These are phyloP conservation scores for Gonatopus flavifemur DNA, from an alignment of 1,140 invertebrate genomes.

Conservation along the genomic window DNA sequence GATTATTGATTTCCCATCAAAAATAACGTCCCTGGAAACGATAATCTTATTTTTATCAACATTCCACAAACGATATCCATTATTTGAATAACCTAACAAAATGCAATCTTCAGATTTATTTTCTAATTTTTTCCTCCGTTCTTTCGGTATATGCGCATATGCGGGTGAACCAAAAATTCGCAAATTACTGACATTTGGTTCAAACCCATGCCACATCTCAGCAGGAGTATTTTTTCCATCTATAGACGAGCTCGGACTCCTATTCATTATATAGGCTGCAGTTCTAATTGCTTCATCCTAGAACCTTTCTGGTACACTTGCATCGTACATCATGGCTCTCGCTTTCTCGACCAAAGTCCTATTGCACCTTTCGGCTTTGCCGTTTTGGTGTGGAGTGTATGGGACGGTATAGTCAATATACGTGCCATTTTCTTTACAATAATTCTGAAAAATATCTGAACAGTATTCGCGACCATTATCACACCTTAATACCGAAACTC, in stretches of 20 bases:
- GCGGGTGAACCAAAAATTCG: no score
- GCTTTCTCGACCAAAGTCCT: background rate
- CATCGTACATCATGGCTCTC: background rate
- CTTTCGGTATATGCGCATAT: no score
- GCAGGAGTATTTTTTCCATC: background rate
- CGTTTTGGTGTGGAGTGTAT: constrained; percentile 4
- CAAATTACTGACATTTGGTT: no score
- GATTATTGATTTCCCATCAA: no score
- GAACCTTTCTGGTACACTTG: background rate
- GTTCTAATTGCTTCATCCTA: background rate
- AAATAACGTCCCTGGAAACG: no score
- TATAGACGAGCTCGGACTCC: no score
- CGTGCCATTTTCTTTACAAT: constrained; percentile 27
- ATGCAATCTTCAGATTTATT: no score
- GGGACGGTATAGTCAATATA: constrained; percentile 11
- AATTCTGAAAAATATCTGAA: constrained; percentile 21
- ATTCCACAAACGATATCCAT: no score
- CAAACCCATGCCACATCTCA: background rate
- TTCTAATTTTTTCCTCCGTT: no score
- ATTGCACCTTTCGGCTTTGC: background rate
- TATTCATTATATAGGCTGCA: background rate
- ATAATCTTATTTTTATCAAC: no score
- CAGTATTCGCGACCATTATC: constrained; percentile 29
- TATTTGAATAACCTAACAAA: no score
- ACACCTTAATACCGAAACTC: background rate